Percentiles rank a stretch among this genome's conserved stretches.
Conservation (phyloP, 2,888 invertebrate species). For the Eustalomyia histrio region DNA sequence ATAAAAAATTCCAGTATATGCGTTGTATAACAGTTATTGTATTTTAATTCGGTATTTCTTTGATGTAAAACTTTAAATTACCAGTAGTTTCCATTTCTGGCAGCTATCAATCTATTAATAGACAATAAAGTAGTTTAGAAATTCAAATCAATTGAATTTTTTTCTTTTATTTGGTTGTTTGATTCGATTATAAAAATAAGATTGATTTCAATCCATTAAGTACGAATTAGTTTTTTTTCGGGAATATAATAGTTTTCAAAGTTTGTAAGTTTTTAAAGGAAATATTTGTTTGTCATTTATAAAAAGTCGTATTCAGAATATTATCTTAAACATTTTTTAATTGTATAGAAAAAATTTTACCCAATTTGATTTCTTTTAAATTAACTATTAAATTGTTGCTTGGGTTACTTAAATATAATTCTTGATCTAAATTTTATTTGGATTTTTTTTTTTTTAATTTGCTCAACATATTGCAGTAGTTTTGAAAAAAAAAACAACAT, state of each 20-base stretch:
- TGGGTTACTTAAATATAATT: too few relatives aligned
- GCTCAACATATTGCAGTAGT: background rate
- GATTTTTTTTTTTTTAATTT: too few relatives aligned
- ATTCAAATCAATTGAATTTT: constrained; percentile 34
- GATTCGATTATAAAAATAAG: background rate
- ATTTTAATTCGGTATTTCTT: constrained; percentile 24
- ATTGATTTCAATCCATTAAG: background rate
- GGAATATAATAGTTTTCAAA: too few relatives aligned
- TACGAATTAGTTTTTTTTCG: too few relatives aligned
- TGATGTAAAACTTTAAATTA: constrained; percentile 41
- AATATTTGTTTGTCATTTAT: too few relatives aligned
- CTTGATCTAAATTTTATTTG: too few relatives aligned
- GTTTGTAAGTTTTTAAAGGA: too few relatives aligned
- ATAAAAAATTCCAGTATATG: constrained; percentile 31
- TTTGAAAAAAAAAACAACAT: background rate
- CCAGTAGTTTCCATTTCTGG: constrained; percentile 50
- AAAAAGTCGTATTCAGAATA: too few relatives aligned
- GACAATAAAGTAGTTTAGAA: constrained; percentile 39
- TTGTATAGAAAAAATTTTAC: too few relatives aligned
- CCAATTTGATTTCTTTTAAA: too few relatives aligned
- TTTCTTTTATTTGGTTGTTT: constrained; percentile 5
- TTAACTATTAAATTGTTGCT: too few relatives aligned
- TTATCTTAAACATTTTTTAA: too few relatives aligned
- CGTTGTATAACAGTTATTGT: constrained; percentile 24
- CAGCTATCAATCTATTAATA: constrained; percentile 53